These are phyloP conservation scores for Lasioglossum leucozonium DNA, from an alignment of 2,888 invertebrate genomes.

Conservation along the genomic window DNA sequence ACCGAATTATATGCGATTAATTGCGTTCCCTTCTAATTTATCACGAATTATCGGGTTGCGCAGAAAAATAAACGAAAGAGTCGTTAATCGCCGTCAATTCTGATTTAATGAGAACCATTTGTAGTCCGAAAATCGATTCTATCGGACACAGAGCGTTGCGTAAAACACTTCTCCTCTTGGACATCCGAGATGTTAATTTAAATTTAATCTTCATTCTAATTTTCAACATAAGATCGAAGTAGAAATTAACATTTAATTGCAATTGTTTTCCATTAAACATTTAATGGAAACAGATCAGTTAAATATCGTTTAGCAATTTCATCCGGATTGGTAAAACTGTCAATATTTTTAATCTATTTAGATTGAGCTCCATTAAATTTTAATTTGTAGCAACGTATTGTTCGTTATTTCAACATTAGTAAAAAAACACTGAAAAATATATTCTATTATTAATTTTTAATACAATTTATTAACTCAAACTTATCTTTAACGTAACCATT, in stretches of 20 bases:
- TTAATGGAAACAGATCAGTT: no score
- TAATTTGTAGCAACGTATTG: not conserved
- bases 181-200: not conserved
- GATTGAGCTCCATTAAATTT: not conserved
- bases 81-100: not conserved
- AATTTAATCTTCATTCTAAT: not conserved
- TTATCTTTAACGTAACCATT: no score
- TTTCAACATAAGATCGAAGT: not conserved
- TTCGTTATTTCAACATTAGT: no score
- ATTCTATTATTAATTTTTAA: no score
- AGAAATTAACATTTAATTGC: not conserved
- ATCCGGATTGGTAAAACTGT: not conserved
- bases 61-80: not conserved
- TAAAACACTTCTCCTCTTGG: not conserved
- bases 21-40: not conserved
- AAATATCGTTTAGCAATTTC: not conserved
- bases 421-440: no score
- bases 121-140: not conserved
- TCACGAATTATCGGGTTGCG: not conserved
- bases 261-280: not conserved
- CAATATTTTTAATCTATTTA: not conserved
- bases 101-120: not conserved
- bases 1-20: not conserved
- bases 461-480: no score
- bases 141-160: not conserved